Evolutionary conservation across 1,140 invertebrate genomes (phyloP).

Genomic region (Aphelinus certus): DNA sequence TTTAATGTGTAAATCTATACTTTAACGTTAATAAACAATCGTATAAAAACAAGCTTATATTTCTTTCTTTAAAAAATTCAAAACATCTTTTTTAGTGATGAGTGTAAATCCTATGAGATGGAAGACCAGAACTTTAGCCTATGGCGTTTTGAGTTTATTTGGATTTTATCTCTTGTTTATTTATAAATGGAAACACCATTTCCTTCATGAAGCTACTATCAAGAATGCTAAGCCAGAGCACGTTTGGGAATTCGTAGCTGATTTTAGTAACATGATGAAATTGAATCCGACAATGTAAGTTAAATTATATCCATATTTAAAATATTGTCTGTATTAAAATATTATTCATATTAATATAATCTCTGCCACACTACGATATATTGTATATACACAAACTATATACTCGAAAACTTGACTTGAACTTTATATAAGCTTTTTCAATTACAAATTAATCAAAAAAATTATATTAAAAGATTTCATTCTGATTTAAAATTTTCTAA

Average conservation of each 20-base stretch:
- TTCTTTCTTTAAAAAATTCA: neutral
- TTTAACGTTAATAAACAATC: slow-evolving; percentile 1
- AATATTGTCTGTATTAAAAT: too few relatives aligned
- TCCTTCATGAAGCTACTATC: slow-evolving; percentile 60
- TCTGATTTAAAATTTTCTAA: too few relatives aligned
- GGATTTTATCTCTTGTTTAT: slow-evolving; percentile 46
- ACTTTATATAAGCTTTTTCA: too few relatives aligned
- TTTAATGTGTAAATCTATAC: slow-evolving; percentile 18
- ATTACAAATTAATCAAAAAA: too few relatives aligned
- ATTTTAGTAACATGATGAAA: slow-evolving; percentile 77
- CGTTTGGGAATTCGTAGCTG: slow-evolving; percentile 79
- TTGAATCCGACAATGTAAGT: slow-evolving; percentile 80
- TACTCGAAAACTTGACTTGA: too few relatives aligned
- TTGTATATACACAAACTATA: too few relatives aligned
- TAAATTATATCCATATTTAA: slow-evolving; percentile 24
- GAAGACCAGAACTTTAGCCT: slow-evolving; percentile 54
- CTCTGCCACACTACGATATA: too few relatives aligned
- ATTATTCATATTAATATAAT: too few relatives aligned
- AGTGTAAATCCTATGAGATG: slow-evolving; percentile 61
- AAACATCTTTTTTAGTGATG: slow-evolving; percentile 49
- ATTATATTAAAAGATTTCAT: too few relatives aligned
- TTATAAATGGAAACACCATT: slow-evolving; percentile 54
- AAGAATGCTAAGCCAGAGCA: slow-evolving; percentile 67
- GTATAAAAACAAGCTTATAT: neutral
- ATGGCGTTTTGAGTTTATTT: slow-evolving; percentile 26